Evolutionary conservation across 2,888 invertebrate species (phyloP).

Genomic region (Mystacides longicornis): DNA sequence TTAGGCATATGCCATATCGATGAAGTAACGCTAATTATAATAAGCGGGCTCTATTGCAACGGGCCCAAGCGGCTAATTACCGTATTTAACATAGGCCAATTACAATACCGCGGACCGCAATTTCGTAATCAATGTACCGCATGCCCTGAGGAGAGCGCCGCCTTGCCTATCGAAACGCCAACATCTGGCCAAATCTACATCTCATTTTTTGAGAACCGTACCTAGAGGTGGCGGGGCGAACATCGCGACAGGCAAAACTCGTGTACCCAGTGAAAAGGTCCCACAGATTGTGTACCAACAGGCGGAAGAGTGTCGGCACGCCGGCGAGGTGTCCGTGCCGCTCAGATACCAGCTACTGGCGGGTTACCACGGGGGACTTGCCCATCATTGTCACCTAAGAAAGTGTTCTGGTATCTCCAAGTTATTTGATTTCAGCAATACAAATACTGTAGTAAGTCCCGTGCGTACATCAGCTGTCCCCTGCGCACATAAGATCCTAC

Average conservation of each 20-base stretch:
- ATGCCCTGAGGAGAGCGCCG: background rate
- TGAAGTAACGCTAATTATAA: background rate
- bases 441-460: too few species aligned
- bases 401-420: too few species aligned
- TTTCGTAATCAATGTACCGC: constrained; percentile 4
- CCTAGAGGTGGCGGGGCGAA: background rate
- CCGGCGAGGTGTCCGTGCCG: too few species aligned
- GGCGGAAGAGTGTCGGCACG: too few species aligned
- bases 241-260: background rate
- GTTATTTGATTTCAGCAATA: too few species aligned
- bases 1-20: background rate
- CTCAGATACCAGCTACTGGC: too few species aligned
- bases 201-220: background rate
- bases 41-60: background rate
- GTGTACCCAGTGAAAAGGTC: background rate
- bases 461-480: too few species aligned
- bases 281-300: too few species aligned
- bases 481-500: too few species aligned
- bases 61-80: background rate
- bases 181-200: constrained; percentile 6
- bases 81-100: background rate
- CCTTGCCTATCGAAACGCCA: background rate
- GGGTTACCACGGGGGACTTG: too few species aligned
- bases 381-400: too few species aligned
- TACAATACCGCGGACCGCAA: background rate